Base-by-base conservation (phyloP, 2,797 vertebrate genomes). In the Emys orbicularis region DNA sequence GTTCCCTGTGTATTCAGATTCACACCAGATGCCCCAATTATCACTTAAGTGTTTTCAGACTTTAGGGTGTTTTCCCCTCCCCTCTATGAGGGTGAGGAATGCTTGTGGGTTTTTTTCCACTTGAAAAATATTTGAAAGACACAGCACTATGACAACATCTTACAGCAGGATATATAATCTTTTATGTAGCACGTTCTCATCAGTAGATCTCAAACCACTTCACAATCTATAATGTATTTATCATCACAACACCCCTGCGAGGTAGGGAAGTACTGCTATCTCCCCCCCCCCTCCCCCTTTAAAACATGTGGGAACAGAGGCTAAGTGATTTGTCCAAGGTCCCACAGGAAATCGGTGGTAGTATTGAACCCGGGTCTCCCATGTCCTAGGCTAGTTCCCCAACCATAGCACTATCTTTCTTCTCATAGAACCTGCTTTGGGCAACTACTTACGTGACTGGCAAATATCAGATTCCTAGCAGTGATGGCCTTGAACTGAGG, bases 371-470 rank as follows among this genome's bases (percentile, higher is more conserved):
- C 4, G 1, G 18, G 21, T 72, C 65, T 72, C n/a, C n/a, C 10
- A 21, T 37, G 10, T 41, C 37, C 65, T 72, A 72, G 65, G 19
- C 19, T 23, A 41, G 65, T 37, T 72, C 65, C n/a, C 6, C n/a
- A 25, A 12, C n/a, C 37, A 41, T 41, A 41, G 21, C 12, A 21
- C 65, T n/a, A 68, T 68, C n/a, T 31, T 12, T 16, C 31, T 21
- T 68, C n/a, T 37, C 89, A 57, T 25, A 88, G 37, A 81, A 56
- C 83, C 92, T 96, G 12, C 77, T 94, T 87, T 88, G 56, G 86
- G 53, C 61, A 91, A 44, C 61, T 44, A 27, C 23, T 44, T 74
- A 44, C 29, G 68, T 77, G 74, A 77, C 27, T 91, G 68, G 44
- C 11, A 10, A 0, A 47, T 76, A 76, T 76, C 25, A 4, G 72